Evolutionary conservation across 2,888 invertebrate genomes (phyloP), one percentile per base, ranked within the genome.

Genomic region (Amphipoea lucens): DNA sequence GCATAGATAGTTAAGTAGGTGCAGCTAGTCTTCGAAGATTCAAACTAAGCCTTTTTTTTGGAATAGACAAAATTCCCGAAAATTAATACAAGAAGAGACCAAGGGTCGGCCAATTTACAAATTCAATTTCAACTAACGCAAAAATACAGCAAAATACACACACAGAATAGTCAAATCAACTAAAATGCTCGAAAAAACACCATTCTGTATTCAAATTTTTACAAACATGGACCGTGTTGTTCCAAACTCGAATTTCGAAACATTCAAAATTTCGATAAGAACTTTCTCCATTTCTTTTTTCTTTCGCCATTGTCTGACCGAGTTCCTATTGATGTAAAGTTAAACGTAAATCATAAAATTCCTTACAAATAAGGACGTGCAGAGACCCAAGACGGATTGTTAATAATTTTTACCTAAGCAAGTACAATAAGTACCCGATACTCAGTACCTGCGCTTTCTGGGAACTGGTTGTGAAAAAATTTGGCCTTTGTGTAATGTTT

Each of bases 331-430:
- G 71, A 82, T 76, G 79, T 85, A 76, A 87, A 83, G 82, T 80
- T 76, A 36, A 77, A 86, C 83, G 86, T 89, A 88, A 89, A 89
- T 88, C 89, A 88, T 89, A 89, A 88, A 89, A 89, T 82, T 83
- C 82, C 48, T 79, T 85, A 79, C 69, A 85, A 85, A 80, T 65
- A 83, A 81, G 77, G 81, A 76, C 72, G 65, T 29, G 36, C 48
- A 45, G 76, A 74, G 79, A 77, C 81, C 88, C 86, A 48, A 82
- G 78, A 81, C 72, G 79, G 82, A 88, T 86, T 87, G 89, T 87
- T 87, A 80, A 82, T 87, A 76, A 73, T 81, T 77, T 79, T 85
- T 88, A 84, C 87, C 79, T 81, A 81, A 73, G 62, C 74, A 79
- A 85, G 81, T 88, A 89, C 88, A 89, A 88, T 83, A 82, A 74